A percentile compares a stretch with the other conserved stretches of the same genome.
Conservation (phyloP, 2,113 vertebrate species). For the Falcunculus frontatus region DNA sequence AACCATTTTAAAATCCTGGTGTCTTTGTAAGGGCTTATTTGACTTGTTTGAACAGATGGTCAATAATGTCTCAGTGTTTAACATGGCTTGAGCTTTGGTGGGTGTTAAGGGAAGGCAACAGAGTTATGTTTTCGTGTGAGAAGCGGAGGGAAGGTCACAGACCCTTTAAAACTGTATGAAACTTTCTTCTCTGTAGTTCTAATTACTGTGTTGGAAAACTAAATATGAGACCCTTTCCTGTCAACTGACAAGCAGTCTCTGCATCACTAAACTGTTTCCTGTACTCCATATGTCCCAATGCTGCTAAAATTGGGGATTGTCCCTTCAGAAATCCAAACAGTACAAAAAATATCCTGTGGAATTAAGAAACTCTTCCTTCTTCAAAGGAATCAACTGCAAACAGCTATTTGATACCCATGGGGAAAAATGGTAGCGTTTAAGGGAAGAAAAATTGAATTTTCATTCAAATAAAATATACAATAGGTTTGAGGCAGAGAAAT, state of each 20-base stretch:
- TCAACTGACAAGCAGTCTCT: background rate
- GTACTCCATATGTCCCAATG: fast-evolving
- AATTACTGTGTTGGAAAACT: background rate
- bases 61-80: background rate
- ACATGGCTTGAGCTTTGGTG: background rate
- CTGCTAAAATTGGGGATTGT: background rate
- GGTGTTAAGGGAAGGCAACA: background rate
- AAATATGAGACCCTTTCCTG: background rate
- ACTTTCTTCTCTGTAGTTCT: background rate
- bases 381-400: background rate
- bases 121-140: background rate
- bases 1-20: background rate
- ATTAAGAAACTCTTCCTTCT: background rate
- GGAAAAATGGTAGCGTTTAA: background rate
- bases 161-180: background rate
- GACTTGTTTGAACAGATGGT: background rate
- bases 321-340: background rate
- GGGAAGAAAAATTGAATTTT: background rate
- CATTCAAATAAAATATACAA: background rate
- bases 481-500: background rate
- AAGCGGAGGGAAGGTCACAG: background rate
- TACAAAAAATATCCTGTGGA: background rate
- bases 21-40: background rate
- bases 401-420: background rate
- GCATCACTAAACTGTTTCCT: background rate